Evolutionary conservation across 2,797 vertebrate species (phyloP).

Genomic region (Enteromius afrohamiltoni): DNA sequence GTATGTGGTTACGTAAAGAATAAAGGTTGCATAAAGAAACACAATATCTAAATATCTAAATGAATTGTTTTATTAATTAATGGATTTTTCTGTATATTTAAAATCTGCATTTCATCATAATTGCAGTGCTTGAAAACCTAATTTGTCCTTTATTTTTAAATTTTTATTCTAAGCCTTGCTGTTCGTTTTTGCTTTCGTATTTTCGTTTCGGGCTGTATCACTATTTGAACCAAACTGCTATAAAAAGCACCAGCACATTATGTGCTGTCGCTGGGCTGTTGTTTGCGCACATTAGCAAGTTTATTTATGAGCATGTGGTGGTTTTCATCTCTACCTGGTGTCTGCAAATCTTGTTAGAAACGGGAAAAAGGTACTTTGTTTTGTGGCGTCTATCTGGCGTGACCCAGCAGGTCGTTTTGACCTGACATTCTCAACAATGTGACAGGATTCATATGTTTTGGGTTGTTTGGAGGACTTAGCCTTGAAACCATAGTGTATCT

Average conservation of each 20-base stretch:
- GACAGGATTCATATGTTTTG: slow-evolving; percentile 47
- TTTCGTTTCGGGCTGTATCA: neutral
- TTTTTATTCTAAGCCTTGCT: neutral
- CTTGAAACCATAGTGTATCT: slow-evolving; percentile 48
- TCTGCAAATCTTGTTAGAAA: slow-evolving; percentile 22
- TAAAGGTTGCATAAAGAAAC: neutral
- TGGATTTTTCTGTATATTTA: neutral
- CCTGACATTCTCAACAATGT: slow-evolving; percentile 41
- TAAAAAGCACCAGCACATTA: neutral
- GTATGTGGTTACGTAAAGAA: neutral
- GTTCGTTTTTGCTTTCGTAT: neutral
- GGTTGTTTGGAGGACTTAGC: slow-evolving; percentile 35
- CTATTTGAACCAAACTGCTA: slow-evolving; percentile 20
- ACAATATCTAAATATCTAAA: slow-evolving; percentile 5
- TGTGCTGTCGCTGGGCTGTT: neutral
- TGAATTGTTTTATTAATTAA: neutral
- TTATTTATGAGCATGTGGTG: neutral
- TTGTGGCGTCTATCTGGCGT: slow-evolving; percentile 30
- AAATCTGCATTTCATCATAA: neutral
- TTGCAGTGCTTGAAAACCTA: neutral
- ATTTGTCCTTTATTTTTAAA: slow-evolving; percentile 28
- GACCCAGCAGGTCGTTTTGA: slow-evolving; percentile 53
- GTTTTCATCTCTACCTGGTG: slow-evolving; percentile 1
- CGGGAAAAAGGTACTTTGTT: neutral
- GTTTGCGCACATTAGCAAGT: slow-evolving; percentile 2